These are phyloP conservation scores for Elachura formosa DNA, from an alignment of 2,113 vertebrate species.

Conservation along the genomic window DNA sequence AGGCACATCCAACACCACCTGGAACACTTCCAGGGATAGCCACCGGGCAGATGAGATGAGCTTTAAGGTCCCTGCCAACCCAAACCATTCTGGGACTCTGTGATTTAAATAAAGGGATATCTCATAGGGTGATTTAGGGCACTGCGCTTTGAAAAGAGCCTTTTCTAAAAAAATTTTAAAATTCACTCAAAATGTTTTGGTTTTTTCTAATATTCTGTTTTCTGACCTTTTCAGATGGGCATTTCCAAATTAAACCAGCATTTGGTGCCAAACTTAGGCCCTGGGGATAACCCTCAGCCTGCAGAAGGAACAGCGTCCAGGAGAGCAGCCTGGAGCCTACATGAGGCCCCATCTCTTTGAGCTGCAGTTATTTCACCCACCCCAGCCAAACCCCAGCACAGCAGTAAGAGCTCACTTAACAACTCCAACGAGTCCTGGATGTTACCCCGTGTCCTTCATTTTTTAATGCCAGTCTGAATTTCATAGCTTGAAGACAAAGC, in stretches of 20 bases:
- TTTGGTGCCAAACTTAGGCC: neutral
- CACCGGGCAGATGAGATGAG: neutral
- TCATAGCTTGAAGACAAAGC: neutral
- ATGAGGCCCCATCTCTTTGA: neutral
- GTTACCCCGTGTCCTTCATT: neutral
- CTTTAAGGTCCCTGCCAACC: neutral
- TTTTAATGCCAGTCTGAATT: neutral
- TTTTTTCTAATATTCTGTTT: neutral
- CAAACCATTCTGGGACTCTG: neutral
- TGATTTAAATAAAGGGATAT: neutral
- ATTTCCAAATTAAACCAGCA: neutral
- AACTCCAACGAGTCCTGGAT: neutral
- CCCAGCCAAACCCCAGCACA: neutral
- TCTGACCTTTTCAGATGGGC: neutral
- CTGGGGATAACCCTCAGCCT: neutral
- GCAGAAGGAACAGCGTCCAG: neutral
- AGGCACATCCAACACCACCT: neutral
- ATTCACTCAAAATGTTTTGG: too few species aligned
- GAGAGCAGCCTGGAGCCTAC: neutral
- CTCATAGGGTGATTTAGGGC: neutral
- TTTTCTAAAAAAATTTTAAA: neutral
- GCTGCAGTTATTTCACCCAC: neutral
- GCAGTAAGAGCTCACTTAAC: neutral
- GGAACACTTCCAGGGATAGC: neutral
- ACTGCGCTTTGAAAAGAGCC: neutral